These are phyloP conservation scores for Protonibea diacanthus DNA, from an alignment of 2,797 vertebrate species.

Conservation along the genomic window DNA sequence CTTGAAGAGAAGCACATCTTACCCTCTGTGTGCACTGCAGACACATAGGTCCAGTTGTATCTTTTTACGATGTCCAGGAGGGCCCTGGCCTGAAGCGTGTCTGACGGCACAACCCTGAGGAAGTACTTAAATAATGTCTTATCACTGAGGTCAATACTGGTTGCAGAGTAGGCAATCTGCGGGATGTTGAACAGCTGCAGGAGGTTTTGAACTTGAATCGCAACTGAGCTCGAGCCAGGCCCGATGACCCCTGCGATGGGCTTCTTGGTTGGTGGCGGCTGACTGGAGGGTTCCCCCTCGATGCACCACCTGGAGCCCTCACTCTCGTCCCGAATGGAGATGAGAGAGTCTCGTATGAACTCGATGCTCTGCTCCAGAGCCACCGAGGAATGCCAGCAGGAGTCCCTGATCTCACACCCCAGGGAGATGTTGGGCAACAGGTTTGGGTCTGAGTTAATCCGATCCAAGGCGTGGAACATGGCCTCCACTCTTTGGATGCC, in stretches of 20 bases:
- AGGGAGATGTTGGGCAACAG: slow-evolving; percentile 97
- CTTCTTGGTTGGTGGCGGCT: slow-evolving; percentile 90
- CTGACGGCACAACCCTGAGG: slow-evolving; percentile 97
- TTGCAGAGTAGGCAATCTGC: slow-evolving; percentile 97
- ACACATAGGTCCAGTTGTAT: slow-evolving; percentile 99
- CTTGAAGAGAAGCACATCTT: slow-evolving; percentile 60
- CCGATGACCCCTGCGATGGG: slow-evolving; percentile 97
- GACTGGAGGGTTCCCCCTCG: slow-evolving; percentile 88
- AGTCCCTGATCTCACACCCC: slow-evolving; percentile 98
- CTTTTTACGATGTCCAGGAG: slow-evolving; percentile 98
- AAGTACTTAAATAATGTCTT: slow-evolving; percentile 98
- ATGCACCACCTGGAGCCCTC: slow-evolving; percentile 93
- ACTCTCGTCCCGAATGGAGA: slow-evolving; percentile 94
- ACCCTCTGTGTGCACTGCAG: slow-evolving; percentile 98
- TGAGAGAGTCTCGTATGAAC: slow-evolving; percentile 98
- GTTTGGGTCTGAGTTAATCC: slow-evolving; percentile 93
- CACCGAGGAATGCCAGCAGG: slow-evolving; percentile 98
- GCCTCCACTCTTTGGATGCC: slow-evolving; percentile 98
- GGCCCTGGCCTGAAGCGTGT: slow-evolving; percentile 94
- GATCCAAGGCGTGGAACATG: slow-evolving; percentile 97
- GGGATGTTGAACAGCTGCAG: slow-evolving; percentile 99
- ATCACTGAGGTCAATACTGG: slow-evolving; percentile 97
- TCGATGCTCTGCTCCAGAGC: slow-evolving; percentile 99
- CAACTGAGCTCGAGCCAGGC: slow-evolving; percentile 97
- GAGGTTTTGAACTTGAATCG: slow-evolving; percentile 98